These are phyloP conservation scores for Pteronura brasiliensis DNA, from an alignment of 2,113 vertebrate genomes.

Conservation along the genomic window DNA sequence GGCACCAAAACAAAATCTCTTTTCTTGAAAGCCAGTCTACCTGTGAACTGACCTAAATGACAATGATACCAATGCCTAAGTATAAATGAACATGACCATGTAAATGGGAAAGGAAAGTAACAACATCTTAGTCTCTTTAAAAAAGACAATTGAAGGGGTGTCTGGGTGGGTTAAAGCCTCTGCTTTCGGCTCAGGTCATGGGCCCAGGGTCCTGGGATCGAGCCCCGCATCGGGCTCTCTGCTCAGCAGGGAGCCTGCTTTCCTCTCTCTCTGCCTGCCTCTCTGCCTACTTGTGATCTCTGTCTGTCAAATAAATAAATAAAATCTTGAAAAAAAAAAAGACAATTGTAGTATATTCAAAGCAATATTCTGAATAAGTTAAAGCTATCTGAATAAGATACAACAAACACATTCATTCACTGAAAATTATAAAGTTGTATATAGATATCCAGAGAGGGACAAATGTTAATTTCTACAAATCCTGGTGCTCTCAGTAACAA, in stretches of 20 bases:
- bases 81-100: background rate
- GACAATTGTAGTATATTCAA: no score
- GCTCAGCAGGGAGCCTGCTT: no score
- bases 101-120: background rate
- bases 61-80: background rate
- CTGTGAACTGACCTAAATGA: constrained; percentile 7
- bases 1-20: background rate
- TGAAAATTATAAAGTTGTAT: background rate
- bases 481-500: background rate
- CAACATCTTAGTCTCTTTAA: background rate
- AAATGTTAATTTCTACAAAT: constrained; percentile 6
- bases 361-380: background rate
- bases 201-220: no score
- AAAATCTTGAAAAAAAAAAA: background rate
- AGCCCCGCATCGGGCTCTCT: no score
- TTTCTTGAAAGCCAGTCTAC: constrained; percentile 26
- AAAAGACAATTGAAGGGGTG: background rate
- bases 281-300: no score
- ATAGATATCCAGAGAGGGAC: background rate
- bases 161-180: no score
- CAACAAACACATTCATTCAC: background rate
- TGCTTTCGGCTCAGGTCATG: no score
- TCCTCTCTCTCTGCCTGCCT: no score
- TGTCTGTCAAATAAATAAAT: no score
- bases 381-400: background rate